Evolutionary conservation across 2,113 vertebrate genomes (phyloP), one percentile per base, ranked within the genome.

Genomic region (Toxotes jaculatrix): DNA sequence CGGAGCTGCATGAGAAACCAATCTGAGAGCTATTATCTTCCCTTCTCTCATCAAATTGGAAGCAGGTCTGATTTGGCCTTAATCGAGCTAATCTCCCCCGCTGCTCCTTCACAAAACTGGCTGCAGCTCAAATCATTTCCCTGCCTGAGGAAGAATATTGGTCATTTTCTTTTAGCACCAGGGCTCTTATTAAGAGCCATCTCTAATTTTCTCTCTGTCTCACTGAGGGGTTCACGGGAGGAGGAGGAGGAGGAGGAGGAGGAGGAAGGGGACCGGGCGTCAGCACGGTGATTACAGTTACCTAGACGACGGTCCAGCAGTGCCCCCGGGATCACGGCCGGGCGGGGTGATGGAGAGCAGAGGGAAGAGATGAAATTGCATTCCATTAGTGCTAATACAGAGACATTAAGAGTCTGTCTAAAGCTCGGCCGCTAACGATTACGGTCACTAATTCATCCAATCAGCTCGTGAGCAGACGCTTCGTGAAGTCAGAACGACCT

Each of bases 301-400:
- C 95, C 94, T 93, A 94, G 95, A 88, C 92, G 91, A 96, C 88
- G 85, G 94, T 93, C 79, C 84, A 64, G 81, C 60, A 43, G 84
- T 77, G 87, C 53, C 85, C 82, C 85, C 72, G 57, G 83, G 87
- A 77, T 89, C 77, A 13, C 21, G 84, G 82, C 76, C 60, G 88
- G 91, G 61, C 85, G 89, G 93, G 88, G 90, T 92, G 89, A 93
- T 57, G 85, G 92, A 92, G 84, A 87, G 85, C 80, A 77, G 74
- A 74, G 56, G 94, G 94, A 93, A 80, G 95, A 94, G 82, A 73
- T 88, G 88, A 95, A 95, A 92, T 91, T 95, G 88, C 93, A 95
- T 95, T 88, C 93, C 94, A 95, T 92, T 95, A 96, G 95, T 95
- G 93, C 90, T 96, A 95, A 96, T 95, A 94, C 90, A 67, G 88